Base-by-base conservation (phyloP, 2,888 invertebrate genomes). In the Amphipoea lucens region DNA sequence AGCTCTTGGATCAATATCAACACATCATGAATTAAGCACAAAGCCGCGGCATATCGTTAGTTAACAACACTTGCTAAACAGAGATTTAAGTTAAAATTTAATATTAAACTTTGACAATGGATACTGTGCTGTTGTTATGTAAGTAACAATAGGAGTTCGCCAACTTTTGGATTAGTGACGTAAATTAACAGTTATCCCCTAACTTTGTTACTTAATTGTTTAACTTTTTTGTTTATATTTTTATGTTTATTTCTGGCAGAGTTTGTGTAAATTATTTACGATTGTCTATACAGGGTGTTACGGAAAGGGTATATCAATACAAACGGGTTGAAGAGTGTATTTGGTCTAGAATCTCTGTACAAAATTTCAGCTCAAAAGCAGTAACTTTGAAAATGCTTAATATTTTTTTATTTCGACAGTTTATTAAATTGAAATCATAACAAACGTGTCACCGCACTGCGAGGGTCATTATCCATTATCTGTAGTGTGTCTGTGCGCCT, bases 71-170 rank as follows among this genome's bases (percentile, higher is more conserved):
- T 76, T 72, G 65, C 78, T 62, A 74, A 76, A 86, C 82, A 87
- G 76, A 84, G 78, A 82, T 83, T 86, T 12, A 82, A 83, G 68
- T 86, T 81, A 74, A 75, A 85, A 84, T 89, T 89, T 88, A 89
- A 87, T 89, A 89, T 79, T 71, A 84, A 89, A 89, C 87, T 89
- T 89, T 75, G 72, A 84, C 89, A 89, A 87, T 89, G 79, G 81
- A 67, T 81, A 71, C 76, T 79, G 76, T 62, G 69, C 68, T 79
- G 77, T 84, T 85, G 79, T 83, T 79, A 76, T 78, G 74, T 79
- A 79, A 87, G 77, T 63, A 78, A 88, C 88, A 88, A 88, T 88
- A 78, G 79, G 48, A 80, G 82, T 81, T 83, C 17, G 48, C 77
- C 42, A 80, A 89, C 79, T 86, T 84, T 76, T 29, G 63, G 83